These are phyloP conservation scores for Cyclophora punctaria DNA, from an alignment of 2,888 invertebrate genomes.

Conservation along the genomic window DNA sequence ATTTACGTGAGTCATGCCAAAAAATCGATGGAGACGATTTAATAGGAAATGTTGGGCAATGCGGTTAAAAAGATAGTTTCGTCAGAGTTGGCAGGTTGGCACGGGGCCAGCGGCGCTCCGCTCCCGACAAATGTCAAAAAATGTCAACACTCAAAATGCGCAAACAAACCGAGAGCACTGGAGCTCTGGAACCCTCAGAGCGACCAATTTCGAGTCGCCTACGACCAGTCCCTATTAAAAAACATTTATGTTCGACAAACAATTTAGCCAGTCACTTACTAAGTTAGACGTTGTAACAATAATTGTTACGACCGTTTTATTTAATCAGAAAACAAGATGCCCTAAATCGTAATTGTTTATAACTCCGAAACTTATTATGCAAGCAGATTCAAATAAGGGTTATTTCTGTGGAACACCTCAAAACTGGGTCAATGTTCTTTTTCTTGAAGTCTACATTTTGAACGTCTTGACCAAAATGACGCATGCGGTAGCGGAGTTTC, in stretches of 20 bases:
- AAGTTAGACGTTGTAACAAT: too few relatives aligned
- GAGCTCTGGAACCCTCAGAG: too few relatives aligned
- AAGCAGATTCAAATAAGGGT: too few relatives aligned
- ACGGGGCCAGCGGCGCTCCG: conserved; percentile 26
- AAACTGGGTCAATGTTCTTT: conserved; percentile 22
- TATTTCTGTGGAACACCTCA: background rate
- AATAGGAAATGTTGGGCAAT: conserved; percentile 28
- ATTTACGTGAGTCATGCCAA: conserved; percentile 6
- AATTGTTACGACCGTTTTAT: too few relatives aligned
- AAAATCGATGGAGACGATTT: conserved; percentile 15
- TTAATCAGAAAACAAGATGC: too few relatives aligned
- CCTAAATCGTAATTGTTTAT: too few relatives aligned
- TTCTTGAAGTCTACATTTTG: conserved; percentile 16
- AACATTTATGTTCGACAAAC: too few relatives aligned
- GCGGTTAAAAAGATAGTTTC: conserved; percentile 36
- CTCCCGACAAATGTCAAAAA: conserved; percentile 30
- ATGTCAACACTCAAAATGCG: conserved; percentile 33
- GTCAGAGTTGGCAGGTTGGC: conserved; percentile 42
- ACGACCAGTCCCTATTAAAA: too few relatives aligned
- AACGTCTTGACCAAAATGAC: conserved; percentile 54
- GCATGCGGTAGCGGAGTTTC: conserved; percentile 64
- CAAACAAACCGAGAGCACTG: conserved; percentile 19
- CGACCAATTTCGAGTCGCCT: too few relatives aligned
- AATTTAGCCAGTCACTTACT: too few relatives aligned
- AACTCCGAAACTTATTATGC: conserved; percentile 4